Base-by-base conservation (phyloP, 2,113 vertebrate genomes). In the Paralichthys olivaceus region DNA sequence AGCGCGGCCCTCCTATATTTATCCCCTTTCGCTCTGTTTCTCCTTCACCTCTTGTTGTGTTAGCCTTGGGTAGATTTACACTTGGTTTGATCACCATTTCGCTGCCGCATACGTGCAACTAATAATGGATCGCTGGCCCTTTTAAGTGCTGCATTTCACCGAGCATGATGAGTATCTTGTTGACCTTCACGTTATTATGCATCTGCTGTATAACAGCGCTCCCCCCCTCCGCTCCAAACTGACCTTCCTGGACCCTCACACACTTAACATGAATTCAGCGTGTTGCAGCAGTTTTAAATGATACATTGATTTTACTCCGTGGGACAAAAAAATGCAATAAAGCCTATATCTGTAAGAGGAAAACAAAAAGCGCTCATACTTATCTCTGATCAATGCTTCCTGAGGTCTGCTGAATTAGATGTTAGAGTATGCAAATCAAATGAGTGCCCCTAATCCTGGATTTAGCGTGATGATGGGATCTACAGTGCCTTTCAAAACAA, bases 111-210 rank as follows among this genome's bases (percentile, higher is more conserved):
- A 79, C 83, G 75, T 61, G 69, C n/a, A 34, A 79, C 86, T 85
- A 74, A 84, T 90, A 85, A 88, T 69, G 88, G 66, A 87, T 79
- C 23, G 55, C 78, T 11, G 63, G 61, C 66, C 75, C 54, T 80
- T 85, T 87, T 79, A 88, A 83, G 83, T 68, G 82, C 79, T 67
- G 61, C 83, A 51, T 84, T 87, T 84, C 77, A 86, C 76, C 28
- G 29, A 45, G 77, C 77, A 75, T 49, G 69, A 87, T 79, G 76
- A 89, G 86, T 58, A 86, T 87, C 77, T 84, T 81, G 75, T 92
- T 92, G 91, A 92, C 90, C 90, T 92, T 92, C 85, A 82, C 82
- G 73, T 90, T 88, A 89, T 85, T 83, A 89, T 92, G 82, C 86
- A 82, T 84, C 78, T 82, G 80, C 78, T 86, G 90, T 84, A 75